These are phyloP conservation scores for Drosophila nigromelanica DNA, from an alignment of 1,140 invertebrate genomes.

Conservation along the genomic window DNA sequence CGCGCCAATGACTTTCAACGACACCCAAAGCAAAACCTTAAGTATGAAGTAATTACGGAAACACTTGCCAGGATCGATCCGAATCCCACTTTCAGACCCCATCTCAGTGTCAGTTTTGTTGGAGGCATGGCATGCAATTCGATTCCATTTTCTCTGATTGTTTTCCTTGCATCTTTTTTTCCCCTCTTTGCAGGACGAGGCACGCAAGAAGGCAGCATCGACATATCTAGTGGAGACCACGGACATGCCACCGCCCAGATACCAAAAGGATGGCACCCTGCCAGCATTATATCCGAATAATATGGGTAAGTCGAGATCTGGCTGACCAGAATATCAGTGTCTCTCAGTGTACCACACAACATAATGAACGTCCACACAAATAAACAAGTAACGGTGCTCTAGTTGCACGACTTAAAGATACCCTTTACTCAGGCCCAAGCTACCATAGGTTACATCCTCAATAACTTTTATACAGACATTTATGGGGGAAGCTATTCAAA, in stretches of 20 bases:
- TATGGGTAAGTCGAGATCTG: conserved; percentile 71
- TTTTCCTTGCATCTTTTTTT: conserved; percentile 11
- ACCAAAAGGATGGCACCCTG: conserved; percentile 84
- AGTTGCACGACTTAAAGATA: background rate
- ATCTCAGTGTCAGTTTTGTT: background rate
- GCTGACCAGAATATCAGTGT: conserved; percentile 9
- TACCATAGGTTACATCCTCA: no score
- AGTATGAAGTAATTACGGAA: conserved; percentile 69
- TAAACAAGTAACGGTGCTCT: background rate
- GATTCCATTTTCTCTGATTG: conserved; percentile 37
- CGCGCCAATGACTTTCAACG: conserved; percentile 70
- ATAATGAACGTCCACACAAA: conserved; percentile 25
- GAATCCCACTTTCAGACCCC: no score
- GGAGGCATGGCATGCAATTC: no score
- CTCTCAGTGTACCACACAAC: no score
- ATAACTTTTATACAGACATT: no score
- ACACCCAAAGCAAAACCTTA: conserved; percentile 50
- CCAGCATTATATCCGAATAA: conserved; percentile 84
- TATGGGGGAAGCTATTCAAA: no score
- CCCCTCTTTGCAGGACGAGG: conserved; percentile 85
- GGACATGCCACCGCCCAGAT: conserved; percentile 83
- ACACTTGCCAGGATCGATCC: conserved; percentile 17
- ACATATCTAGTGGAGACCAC: conserved; percentile 86
- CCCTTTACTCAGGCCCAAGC: background rate
- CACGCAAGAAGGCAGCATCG: conserved; percentile 85